A percentile compares a stretch with the other conserved stretches of the same genome.
Conservation (phyloP, 2,113 vertebrate species). For the Scalopus aquaticus region DNA sequence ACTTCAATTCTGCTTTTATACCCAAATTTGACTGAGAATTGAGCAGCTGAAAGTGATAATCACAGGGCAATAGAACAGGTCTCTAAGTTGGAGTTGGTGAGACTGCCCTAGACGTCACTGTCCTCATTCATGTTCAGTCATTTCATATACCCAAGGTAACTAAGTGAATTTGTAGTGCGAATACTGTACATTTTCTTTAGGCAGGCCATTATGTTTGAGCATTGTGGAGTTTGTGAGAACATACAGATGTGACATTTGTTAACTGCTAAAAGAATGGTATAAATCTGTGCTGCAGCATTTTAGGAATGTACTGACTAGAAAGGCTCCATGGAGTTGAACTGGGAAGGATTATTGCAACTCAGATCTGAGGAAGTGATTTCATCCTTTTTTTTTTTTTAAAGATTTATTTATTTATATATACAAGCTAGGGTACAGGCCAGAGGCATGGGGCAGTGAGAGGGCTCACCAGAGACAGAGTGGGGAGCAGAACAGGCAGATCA, state of each 20-base stretch:
- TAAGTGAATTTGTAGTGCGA: conserved; percentile 10
- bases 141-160: conserved; percentile 3
- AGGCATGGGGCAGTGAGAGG: too few species aligned
- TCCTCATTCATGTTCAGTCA: neutral
- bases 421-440: too few species aligned
- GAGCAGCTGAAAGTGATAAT: neutral
- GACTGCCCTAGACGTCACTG: neutral
- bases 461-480: too few species aligned
- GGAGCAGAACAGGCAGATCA: too few species aligned
- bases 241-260: neutral
- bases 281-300: neutral
- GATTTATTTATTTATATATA: too few species aligned
- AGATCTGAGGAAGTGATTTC: neutral
- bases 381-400: too few species aligned
- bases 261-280: neutral
- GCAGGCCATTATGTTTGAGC: neutral
- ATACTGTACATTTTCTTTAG: neutral
- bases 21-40: neutral
- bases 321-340: neutral
- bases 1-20: neutral
- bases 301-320: neutral
- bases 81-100: neutral
- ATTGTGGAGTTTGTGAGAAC: neutral
- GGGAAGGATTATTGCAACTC: neutral
- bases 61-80: neutral